Conservation (phyloP, 1,140 invertebrate genomes). For the Homarus americanus region DNA sequence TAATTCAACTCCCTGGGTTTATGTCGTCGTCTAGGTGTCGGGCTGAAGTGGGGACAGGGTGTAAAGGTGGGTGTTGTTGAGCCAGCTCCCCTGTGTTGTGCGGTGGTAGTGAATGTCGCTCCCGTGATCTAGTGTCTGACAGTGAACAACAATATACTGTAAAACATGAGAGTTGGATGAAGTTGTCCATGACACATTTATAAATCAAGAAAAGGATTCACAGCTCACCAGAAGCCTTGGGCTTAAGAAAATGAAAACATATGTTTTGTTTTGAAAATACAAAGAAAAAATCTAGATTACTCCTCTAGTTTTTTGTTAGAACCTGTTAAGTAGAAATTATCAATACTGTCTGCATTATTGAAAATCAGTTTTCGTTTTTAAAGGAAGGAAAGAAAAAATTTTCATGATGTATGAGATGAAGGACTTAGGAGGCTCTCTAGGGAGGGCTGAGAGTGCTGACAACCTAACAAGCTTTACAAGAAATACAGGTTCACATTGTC, state of each 20-base stretch:
- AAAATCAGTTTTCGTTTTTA: too few relatives aligned
- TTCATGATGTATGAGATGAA: slow-evolving; percentile 2
- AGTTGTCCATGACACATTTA: not conserved
- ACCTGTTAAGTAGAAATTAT: not conserved
- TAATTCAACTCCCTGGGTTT: slow-evolving; percentile 15
- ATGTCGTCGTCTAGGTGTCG: not conserved
- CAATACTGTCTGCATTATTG: too few relatives aligned
- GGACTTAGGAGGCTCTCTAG: not conserved
- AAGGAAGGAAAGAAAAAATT: not conserved
- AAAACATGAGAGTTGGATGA: not conserved
- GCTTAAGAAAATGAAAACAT: not conserved
- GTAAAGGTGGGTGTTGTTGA: not conserved
- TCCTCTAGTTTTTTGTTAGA: not conserved
- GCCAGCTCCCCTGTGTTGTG: not conserved
- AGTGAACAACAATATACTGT: not conserved
- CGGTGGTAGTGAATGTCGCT: not conserved
- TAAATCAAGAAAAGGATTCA: not conserved
- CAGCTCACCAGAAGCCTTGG: not conserved
- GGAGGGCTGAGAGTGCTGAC: not conserved
- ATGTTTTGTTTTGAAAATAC: too few relatives aligned
- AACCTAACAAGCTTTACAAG: not conserved
- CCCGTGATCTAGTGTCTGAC: not conserved
- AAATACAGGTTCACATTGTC: not conserved
- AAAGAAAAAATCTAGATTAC: not conserved
- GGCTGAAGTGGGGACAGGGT: not conserved